Conservation (phyloP, 1,140 invertebrate species). For the Saxidomus purpurata region DNA sequence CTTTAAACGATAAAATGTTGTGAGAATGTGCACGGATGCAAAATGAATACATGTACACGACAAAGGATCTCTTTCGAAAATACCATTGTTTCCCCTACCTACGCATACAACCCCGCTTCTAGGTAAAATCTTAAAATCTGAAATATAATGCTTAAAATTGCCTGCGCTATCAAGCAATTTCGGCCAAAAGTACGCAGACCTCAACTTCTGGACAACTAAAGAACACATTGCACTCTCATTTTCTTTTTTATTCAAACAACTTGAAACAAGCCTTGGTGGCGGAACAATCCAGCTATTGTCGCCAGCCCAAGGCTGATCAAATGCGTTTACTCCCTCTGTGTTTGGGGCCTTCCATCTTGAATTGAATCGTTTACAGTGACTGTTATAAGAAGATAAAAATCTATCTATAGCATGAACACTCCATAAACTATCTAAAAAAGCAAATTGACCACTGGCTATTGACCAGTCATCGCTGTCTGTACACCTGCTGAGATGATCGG, state of each 20-base stretch:
- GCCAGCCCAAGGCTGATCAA: conserved; percentile 22
- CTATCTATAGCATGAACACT: conserved; percentile 31
- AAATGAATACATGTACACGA: background rate
- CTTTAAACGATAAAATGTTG: background rate
- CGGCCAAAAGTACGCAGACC: conserved; percentile 48
- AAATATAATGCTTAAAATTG: too few species aligned
- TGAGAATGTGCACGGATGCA: too few species aligned
- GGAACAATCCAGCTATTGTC: conserved; percentile 51
- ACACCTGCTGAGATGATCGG: conserved; percentile 26
- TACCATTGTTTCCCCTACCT: too few species aligned
- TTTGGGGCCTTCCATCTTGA: conserved; percentile 36
- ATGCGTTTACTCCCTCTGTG: conserved; percentile 13
- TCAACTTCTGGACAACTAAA: conserved; percentile 35
- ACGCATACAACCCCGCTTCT: too few species aligned
- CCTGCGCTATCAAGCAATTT: background rate
- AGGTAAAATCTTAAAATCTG: too few species aligned
- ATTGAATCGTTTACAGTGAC: conserved; percentile 50
- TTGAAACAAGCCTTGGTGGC: background rate
- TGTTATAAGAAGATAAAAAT: conserved; percentile 41
- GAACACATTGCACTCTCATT: conserved; percentile 2
- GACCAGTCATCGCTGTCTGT: conserved; percentile 56
- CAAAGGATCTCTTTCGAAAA: background rate
- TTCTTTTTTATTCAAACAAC: conserved; percentile 20
- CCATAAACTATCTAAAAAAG: conserved; percentile 15
- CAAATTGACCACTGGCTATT: background rate